These are phyloP conservation scores for Lepidothrix coronata DNA, from an alignment of 2,113 vertebrate species.

Conservation along the genomic window DNA sequence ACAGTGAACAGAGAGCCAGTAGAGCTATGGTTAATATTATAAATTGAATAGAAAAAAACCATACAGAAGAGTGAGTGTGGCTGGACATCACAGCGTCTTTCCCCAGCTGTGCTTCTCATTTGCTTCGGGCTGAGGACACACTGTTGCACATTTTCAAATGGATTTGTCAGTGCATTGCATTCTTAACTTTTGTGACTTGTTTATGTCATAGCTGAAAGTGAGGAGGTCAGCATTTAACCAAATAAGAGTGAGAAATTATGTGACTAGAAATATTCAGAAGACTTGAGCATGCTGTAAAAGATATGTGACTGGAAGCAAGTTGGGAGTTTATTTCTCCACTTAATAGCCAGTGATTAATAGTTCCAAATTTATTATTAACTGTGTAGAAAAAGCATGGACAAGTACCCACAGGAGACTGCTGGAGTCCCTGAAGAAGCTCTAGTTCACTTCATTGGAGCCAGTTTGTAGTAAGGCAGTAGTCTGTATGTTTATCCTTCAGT, in stretches of 20 bases:
- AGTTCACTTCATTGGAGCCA: background rate
- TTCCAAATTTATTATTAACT: background rate
- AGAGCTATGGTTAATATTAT: background rate
- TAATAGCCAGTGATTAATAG: background rate
- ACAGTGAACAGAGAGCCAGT: background rate
- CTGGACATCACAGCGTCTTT: background rate
- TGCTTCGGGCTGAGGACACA: background rate
- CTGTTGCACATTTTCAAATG: background rate
- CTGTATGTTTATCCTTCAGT: background rate
- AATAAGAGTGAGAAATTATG: slow-evolving; percentile 18
- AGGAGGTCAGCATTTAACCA: slow-evolving; percentile 35
- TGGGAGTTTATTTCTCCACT: background rate
- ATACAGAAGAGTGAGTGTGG: background rate
- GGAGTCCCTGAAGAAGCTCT: background rate
- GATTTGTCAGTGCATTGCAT: background rate
- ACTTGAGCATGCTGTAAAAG: background rate
- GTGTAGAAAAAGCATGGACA: background rate
- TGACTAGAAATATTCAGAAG: slow-evolving; percentile 14
- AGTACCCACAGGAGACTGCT: background rate
- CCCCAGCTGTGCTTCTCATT: background rate
- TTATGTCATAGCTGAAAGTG: background rate
- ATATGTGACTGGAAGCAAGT: background rate
- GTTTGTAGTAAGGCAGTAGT: background rate
- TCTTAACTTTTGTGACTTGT: slow-evolving; percentile 25
- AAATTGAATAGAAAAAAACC: background rate